Conservation (phyloP, 2,888 invertebrate genomes). For the Leistus spinibarbis region DNA sequence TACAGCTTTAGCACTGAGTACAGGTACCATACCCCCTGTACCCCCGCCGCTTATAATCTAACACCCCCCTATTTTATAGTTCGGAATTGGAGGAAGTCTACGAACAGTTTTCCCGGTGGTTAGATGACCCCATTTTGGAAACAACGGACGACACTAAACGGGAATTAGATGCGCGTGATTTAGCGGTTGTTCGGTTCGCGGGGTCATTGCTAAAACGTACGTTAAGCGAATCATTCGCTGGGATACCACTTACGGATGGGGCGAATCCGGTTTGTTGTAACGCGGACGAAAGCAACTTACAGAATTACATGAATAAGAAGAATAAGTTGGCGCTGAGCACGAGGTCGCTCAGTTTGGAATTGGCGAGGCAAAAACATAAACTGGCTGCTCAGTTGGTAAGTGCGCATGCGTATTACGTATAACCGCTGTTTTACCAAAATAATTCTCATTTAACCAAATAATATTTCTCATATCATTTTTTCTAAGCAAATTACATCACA, state of each 20-base stretch:
- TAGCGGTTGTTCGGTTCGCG: constrained; percentile 77
- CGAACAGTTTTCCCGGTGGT: constrained; percentile 76
- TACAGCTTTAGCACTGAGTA: constrained; percentile 80
- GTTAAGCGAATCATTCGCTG: constrained; percentile 77
- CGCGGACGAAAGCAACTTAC: constrained; percentile 51
- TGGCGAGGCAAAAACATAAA: constrained; percentile 72
- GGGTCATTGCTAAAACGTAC: constrained; percentile 76
- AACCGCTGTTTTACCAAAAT: neutral
- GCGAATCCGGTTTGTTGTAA: constrained; percentile 46
- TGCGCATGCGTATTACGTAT: constrained; percentile 25
- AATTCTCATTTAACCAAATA: neutral
- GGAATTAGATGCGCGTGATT: constrained; percentile 71
- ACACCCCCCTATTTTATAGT: constrained; percentile 57
- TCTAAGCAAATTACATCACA: neutral
- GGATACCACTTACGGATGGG: constrained; percentile 61
- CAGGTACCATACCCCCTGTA: constrained; percentile 58
- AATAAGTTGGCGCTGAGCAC: constrained; percentile 69
- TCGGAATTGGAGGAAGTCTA: constrained; percentile 80
- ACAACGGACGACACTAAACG: constrained; percentile 63
- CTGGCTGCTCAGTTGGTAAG: constrained; percentile 74
- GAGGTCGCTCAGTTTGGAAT: constrained; percentile 72
- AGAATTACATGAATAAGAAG: constrained; percentile 53
- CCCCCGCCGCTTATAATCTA: neutral
- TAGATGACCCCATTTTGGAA: constrained; percentile 71
- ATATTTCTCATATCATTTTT: neutral